These are phyloP conservation scores for Corythoichthys haematopterus DNA, from an alignment of 2,113 vertebrate species.

Conservation along the genomic window DNA sequence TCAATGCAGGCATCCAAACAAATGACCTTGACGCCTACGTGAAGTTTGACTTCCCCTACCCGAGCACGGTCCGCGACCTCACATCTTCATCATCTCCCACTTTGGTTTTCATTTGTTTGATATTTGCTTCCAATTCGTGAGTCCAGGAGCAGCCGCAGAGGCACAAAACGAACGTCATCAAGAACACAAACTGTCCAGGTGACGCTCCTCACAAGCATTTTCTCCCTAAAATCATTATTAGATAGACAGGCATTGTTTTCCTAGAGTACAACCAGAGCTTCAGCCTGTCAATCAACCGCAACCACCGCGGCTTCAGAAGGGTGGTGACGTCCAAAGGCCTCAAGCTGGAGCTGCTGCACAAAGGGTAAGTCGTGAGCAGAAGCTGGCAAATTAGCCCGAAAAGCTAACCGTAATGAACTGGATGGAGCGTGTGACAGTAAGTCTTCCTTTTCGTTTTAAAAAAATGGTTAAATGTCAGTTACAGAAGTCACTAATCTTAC, in stretches of 20 bases:
- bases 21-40: slow-evolving; percentile 87
- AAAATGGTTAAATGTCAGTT: too few species aligned
- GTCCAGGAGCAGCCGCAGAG: slow-evolving; percentile 89
- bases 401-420: not conserved
- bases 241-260: not conserved
- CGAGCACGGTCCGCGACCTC: slow-evolving; percentile 79
- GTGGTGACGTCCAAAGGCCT: slow-evolving; percentile 86
- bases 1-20: slow-evolving; percentile 77
- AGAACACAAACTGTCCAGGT: slow-evolving; percentile 95
- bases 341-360: slow-evolving; percentile 94
- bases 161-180: slow-evolving; percentile 88
- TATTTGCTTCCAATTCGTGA: not conserved
- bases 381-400: not conserved
- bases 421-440: not conserved
- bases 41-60: slow-evolving; percentile 94
- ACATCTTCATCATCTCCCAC: not conserved
- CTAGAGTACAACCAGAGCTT: slow-evolving; percentile 92
- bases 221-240: not conserved
- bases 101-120: not conserved
- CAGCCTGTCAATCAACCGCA: slow-evolving; percentile 89
- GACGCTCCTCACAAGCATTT: slow-evolving; percentile 1
- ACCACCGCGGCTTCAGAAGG: slow-evolving; percentile 87
- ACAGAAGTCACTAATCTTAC: too few species aligned
- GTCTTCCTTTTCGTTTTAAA: not conserved
- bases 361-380: slow-evolving; percentile 78